phyloP scores from a whole-genome alignment of 1,140 invertebrate genomes.

The Aphidius ervi region DNA sequence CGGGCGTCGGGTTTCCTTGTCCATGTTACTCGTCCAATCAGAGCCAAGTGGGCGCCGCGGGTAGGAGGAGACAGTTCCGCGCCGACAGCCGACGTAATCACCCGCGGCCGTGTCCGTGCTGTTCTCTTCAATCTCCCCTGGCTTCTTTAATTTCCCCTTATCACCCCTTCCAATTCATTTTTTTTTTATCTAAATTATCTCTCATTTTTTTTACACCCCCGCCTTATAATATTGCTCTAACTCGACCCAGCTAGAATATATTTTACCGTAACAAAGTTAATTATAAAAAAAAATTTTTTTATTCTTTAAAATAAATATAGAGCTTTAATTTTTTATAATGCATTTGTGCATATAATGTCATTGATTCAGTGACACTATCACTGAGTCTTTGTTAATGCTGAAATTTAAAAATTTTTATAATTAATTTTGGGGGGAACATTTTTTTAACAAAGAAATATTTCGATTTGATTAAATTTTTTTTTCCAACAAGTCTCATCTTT shows the following conservation, averaged over 20 bases:
- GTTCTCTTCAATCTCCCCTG: conserved; percentile 29
- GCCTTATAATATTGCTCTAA: neutral
- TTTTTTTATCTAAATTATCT: neutral
- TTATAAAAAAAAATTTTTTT: neutral
- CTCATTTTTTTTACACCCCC: neutral
- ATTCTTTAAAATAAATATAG: too few relatives aligned
- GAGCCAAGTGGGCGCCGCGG: conserved; percentile 44
- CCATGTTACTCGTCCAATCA: conserved; percentile 38
- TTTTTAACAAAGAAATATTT: too few relatives aligned
- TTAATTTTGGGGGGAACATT: too few relatives aligned
- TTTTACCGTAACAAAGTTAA: neutral
- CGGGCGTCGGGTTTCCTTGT: conserved; percentile 25
- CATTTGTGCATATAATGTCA: too few relatives aligned
- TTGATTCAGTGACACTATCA: too few relatives aligned
- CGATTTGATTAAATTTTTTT: too few relatives aligned
- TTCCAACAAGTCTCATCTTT: too few relatives aligned
- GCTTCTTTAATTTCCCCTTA: conserved; percentile 22
- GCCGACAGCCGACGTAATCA: conserved; percentile 52
- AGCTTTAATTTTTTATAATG: too few relatives aligned
- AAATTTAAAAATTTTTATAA: too few relatives aligned
- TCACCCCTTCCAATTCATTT: conserved; percentile 6
- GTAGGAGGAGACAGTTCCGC: conserved; percentile 52
- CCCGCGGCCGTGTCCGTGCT: conserved; percentile 43
- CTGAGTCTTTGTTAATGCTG: too few relatives aligned
- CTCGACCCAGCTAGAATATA: neutral